phyloP scores from a whole-genome alignment of 2,113 vertebrate genomes.

The Actinemys pallida region DNA sequence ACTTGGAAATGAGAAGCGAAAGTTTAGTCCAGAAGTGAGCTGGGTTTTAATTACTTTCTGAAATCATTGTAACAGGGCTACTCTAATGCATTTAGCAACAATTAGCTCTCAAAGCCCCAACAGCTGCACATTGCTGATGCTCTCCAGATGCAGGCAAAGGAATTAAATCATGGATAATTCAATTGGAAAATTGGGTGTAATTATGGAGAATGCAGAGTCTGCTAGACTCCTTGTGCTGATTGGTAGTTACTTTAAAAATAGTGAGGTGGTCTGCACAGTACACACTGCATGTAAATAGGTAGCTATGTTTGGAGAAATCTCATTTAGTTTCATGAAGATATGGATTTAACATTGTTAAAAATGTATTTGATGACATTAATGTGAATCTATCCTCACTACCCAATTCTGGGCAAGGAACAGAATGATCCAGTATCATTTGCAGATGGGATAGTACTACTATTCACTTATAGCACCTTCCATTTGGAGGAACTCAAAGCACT shows the following conservation, averaged over 20 bases:
- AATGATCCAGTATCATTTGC: not conserved
- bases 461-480: slow-evolving; percentile 36
- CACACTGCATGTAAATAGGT: slow-evolving; percentile 60
- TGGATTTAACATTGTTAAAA: slow-evolving; percentile 70
- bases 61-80: slow-evolving; percentile 75
- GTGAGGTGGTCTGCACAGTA: slow-evolving; percentile 62
- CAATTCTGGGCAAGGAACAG: slow-evolving; percentile 50
- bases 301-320: slow-evolving; percentile 71
- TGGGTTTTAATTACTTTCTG: slow-evolving; percentile 68
- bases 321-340: slow-evolving; percentile 70
- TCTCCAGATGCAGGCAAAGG: slow-evolving; percentile 84
- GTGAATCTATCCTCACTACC: slow-evolving; percentile 66
- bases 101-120: slow-evolving; percentile 84
- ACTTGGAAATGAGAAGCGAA: slow-evolving; percentile 45
- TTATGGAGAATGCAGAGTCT: slow-evolving; percentile 85
- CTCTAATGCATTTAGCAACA: slow-evolving; percentile 82
- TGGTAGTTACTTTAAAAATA: slow-evolving; percentile 80
- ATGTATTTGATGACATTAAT: slow-evolving; percentile 66
- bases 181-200: slow-evolving; percentile 89
- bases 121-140: slow-evolving; percentile 85
- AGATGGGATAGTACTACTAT: slow-evolving; percentile 9
- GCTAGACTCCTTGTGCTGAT: slow-evolving; percentile 80
- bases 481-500: slow-evolving; percentile 60
- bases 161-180: slow-evolving; percentile 89
- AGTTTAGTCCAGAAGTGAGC: slow-evolving; percentile 47